Evolutionary conservation across 2,888 invertebrate species (phyloP).

Genomic region (Mechanitis messenoides): DNA sequence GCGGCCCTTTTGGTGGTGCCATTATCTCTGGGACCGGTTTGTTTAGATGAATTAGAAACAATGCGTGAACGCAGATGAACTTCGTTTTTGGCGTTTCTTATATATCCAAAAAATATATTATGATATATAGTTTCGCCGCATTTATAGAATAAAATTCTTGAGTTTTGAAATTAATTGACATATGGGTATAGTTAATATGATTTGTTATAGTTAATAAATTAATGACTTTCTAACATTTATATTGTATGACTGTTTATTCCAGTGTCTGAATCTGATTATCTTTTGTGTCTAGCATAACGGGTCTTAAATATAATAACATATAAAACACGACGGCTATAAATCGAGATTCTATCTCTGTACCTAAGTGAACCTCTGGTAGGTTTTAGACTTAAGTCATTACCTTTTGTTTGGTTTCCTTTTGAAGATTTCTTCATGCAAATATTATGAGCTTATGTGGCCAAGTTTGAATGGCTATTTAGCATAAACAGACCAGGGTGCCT

Average conservation of each 20-base stretch:
- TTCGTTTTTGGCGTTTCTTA: slow-evolving; percentile 38
- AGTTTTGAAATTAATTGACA: too few relatives aligned
- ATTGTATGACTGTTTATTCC: background rate
- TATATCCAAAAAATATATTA: slow-evolving; percentile 35
- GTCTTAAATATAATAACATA: slow-evolving; percentile 7
- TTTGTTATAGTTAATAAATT: too few relatives aligned
- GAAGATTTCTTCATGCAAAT: slow-evolving; percentile 42
- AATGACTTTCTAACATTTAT: too few relatives aligned
- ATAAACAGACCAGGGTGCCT: slow-evolving; percentile 34
- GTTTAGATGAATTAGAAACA: slow-evolving; percentile 67
- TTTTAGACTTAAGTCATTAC: slow-evolving; percentile 15
- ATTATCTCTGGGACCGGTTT: slow-evolving; percentile 67
- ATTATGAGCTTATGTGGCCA: slow-evolving; percentile 39
- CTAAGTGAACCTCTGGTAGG: slow-evolving; percentile 14
- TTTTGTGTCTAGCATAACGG: background rate
- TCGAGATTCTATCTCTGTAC: slow-evolving; percentile 52
- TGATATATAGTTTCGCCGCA: background rate
- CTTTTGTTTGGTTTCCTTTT: slow-evolving; percentile 39
- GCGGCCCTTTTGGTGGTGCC: slow-evolving; percentile 46
- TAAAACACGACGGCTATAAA: slow-evolving; percentile 52
- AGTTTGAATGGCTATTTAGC: slow-evolving; percentile 49
- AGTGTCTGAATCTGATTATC: background rate
- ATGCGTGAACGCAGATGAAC: slow-evolving; percentile 47
- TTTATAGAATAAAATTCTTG: too few relatives aligned
- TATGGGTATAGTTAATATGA: too few relatives aligned